Evolutionary conservation across 2,113 vertebrate genomes (phyloP), one percentile per base, ranked within the genome.

Genomic region (Fulica atra): DNA sequence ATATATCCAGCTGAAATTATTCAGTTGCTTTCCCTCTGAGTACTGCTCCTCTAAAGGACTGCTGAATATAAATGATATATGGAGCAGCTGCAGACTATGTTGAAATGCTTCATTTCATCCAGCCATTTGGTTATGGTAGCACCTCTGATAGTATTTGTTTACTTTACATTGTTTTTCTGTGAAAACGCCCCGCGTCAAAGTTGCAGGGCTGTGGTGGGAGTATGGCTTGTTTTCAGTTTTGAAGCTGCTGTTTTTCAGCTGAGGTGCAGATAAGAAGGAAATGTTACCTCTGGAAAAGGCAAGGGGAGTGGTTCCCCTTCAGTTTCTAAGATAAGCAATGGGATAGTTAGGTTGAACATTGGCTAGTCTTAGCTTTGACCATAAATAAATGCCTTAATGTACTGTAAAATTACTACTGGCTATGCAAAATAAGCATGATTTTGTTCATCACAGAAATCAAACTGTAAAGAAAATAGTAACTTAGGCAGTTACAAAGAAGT

Each of bases 401-500:
- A 17, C 63, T 84, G 63, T 91, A 95, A 96, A 97, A 96, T 95
- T 96, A 96, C 91, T 93, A 82, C 77, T 26, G 29, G 60, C 84
- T 81, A 44, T 88, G 88, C 86, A 94, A 97, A 94, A 81, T 84
- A 95, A 96, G 81, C 88, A 81, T 78, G 73, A 33, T 95, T 90
- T 94, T 87, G 53, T 95, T 95, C 95, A 89, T 80, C 78, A 86
- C 46, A 74, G 20, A 83, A 95, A 87, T 89, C 73, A 88, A 86
- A 91, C 36, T 82, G 40, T 50, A 89, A 80, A 71, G 65, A 94
- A n/a, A n/a, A n/a, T 53, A 44, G 76, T 85, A 72, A 51, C 44
- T 69, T 19, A 31, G 36, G 28, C 26, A 71, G 31, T n/a, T 64
- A 65, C 21, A 60, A 76, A 85, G 72, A 77, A 70, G 46, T 51